A percentile compares a stretch with the other conserved stretches of the same genome.
Evolutionary conservation across 1,140 invertebrate genomes (phyloP).

Genomic region (Cyclargus thomasi): DNA sequence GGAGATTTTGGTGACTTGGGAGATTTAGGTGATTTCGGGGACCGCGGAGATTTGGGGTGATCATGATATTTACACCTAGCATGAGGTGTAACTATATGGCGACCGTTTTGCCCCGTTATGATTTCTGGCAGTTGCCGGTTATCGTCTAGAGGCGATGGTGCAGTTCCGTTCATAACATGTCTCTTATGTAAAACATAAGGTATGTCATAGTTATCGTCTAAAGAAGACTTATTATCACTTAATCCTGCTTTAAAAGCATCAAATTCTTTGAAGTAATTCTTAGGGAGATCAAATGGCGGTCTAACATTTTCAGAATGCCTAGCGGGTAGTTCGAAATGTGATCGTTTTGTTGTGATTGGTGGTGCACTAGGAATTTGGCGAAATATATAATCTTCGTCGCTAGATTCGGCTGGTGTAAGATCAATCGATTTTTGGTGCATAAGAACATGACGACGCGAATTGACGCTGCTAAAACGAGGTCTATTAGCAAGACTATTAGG

Average conservation of each 20-base stretch:
- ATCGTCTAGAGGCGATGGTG: conserved; percentile 74
- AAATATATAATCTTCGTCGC: conserved; percentile 85
- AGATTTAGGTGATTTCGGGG: conserved; percentile 77
- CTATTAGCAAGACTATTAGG: conserved; percentile 84
- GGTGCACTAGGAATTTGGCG: conserved; percentile 82
- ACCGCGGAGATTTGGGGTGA: conserved; percentile 71
- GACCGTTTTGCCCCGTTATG: conserved; percentile 68
- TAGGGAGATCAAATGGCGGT: conserved; percentile 76
- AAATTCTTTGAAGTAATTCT: conserved; percentile 78
- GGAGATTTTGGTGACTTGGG: conserved; percentile 76
- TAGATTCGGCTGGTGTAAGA: conserved; percentile 86
- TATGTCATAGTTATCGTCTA: conserved; percentile 80
- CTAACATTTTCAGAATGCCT: conserved; percentile 65
- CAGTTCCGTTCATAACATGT: conserved; percentile 88
- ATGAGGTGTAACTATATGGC: conserved; percentile 61
- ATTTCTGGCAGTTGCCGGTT: conserved; percentile 72
- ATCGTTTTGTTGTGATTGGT: conserved; percentile 79
- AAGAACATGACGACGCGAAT: conserved; percentile 82
- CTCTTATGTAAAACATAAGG: conserved; percentile 88
- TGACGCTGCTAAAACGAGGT: conserved; percentile 80
- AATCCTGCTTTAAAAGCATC: conserved; percentile 73
- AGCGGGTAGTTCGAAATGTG: conserved; percentile 80
- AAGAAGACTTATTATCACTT: conserved; percentile 58
- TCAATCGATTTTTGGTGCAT: conserved; percentile 92
- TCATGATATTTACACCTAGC: conserved; percentile 73